Base-by-base conservation (phyloP, 2,888 invertebrate genomes). In the Xestia ashworthii region DNA sequence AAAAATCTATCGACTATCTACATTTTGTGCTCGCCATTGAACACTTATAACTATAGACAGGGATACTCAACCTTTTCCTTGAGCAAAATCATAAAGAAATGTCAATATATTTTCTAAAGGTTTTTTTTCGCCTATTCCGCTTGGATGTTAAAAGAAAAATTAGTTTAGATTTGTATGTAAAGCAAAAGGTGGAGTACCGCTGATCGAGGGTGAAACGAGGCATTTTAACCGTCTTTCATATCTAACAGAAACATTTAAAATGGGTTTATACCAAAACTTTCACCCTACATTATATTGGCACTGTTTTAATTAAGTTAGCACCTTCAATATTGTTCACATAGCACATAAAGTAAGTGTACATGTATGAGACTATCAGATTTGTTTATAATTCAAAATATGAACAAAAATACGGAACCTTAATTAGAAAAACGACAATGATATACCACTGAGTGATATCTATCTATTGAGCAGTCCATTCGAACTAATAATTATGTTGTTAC, bases 261-360 rank as follows among this genome's bases (percentile, higher is more conserved):
- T n/a, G 46, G 65, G 16, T 41, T 58, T 76, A 25, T 22, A 38
- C 25, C 50, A 53, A 64, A 69, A 50, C 32, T 25, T 46, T 60
- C 71, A 81, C 65, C 69, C 81, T 76, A 89, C 81, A 76, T 83
- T 87, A 86, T 77, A 90, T 94, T 94, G 94, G 94, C 94, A 94
- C 94, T 93, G 86, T 88, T 86, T 86, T 81, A 82, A 90, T 91
- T 84, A 79, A 87, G 81, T 88, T 93, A 94, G 94, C 94, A 94
- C 94, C 94, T 89, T 81, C 38, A 73, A 64, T 72, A 73, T 84
- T 74, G 78, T 85, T 74, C n/a, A 68, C 62, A 60, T 66, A 81
- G 73, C 38, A 68, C 53, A 64, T 68, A 79, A 79, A 76, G 46
- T 32, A 14, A 38, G 22, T 46, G 83, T 62, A 80, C 1, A 19